These are phyloP conservation scores for Chaitophorus viminalis DNA, from an alignment of 2,888 invertebrate species.

Conservation along the genomic window DNA sequence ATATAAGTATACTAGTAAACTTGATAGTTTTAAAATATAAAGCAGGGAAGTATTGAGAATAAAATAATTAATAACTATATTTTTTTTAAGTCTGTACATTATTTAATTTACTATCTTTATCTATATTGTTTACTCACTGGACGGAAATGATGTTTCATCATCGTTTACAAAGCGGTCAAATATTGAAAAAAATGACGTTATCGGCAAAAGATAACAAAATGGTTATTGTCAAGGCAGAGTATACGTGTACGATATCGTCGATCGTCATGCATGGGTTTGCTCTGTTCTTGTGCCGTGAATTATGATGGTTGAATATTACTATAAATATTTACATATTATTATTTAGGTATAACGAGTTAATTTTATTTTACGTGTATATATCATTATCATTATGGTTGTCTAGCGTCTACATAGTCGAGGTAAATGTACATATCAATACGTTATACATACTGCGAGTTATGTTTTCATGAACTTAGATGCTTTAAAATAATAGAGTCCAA, in stretches of 20 bases:
- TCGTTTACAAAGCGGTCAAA: neutral
- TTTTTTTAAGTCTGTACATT: neutral
- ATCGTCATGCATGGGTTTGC: neutral
- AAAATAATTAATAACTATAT: too few relatives aligned
- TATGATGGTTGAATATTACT: neutral
- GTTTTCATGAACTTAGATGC: neutral
- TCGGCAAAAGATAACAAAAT: constrained; percentile 4
- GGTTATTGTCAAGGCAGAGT: neutral
- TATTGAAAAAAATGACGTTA: constrained; percentile 13
- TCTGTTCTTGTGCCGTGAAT: neutral
- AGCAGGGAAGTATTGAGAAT: too few relatives aligned
- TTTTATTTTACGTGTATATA: neutral
- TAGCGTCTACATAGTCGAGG: neutral
- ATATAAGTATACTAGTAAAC: too few relatives aligned
- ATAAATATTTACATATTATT: neutral
- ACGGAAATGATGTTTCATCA: constrained; percentile 14
- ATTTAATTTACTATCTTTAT: constrained; percentile 2
- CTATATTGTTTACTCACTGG: neutral
- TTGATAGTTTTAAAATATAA: too few relatives aligned
- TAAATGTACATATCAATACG: neutral
- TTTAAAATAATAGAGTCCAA: neutral
- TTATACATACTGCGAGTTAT: neutral
- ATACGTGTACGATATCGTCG: neutral
- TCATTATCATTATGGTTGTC: neutral
- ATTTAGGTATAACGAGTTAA: neutral